Conservation (phyloP, 2,797 vertebrate species). For the Scolopax rusticola region DNA sequence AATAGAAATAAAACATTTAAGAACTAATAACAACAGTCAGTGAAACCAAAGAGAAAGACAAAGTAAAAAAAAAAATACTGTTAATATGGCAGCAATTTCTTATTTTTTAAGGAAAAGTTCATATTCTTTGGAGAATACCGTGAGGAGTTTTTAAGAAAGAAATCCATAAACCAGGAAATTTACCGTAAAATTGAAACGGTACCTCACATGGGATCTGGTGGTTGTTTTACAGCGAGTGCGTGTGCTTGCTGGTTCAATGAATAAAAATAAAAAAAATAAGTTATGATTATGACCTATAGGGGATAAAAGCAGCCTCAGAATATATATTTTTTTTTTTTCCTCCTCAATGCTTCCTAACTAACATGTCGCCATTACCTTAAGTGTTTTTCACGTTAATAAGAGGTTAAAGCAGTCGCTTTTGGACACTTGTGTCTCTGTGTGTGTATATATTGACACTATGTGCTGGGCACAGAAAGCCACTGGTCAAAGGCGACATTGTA, state of each 20-base stretch:
- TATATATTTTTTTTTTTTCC: background rate
- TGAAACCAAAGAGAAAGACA: background rate
- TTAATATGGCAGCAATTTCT: slow-evolving; percentile 14
- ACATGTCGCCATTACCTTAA: background rate
- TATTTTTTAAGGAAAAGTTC: slow-evolving; percentile 47
- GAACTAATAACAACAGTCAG: background rate
- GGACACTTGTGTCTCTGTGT: background rate
- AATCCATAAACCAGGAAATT: slow-evolving; percentile 73
- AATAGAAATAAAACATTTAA: background rate
- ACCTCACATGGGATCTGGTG: slow-evolving; percentile 48
- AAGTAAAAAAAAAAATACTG: background rate
- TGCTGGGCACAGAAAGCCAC: background rate
- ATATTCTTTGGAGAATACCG: slow-evolving; percentile 37
- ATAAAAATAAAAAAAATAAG: background rate
- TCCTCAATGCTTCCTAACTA: background rate
- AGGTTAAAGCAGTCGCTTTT: background rate
- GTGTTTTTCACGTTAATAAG: background rate
- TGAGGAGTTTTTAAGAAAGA: slow-evolving; percentile 54
- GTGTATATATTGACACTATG: background rate
- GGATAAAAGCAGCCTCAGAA: background rate
- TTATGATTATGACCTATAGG: background rate
- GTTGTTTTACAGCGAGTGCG: slow-evolving; percentile 2
- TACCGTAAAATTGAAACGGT: slow-evolving; percentile 62
- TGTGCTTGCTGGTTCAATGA: slow-evolving; percentile 13
- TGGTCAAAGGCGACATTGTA: background rate